phyloP scores from a whole-genome alignment of 2,888 invertebrate genomes.

The Sinopyrophorus schimmeli region DNA sequence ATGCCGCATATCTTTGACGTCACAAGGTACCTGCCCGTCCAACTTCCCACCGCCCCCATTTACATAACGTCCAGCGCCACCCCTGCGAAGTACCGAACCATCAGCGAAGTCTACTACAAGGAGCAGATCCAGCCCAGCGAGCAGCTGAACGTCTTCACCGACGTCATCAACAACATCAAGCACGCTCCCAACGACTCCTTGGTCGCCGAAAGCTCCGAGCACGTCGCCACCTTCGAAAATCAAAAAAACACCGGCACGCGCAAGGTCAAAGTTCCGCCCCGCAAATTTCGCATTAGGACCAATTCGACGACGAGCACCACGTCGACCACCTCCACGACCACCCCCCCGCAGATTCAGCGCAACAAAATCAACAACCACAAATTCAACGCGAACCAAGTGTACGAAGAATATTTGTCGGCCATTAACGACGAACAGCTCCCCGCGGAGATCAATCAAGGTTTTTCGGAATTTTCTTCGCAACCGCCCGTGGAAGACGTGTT shows the following conservation, averaged over 20 bases:
- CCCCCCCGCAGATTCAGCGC: slow-evolving; percentile 13
- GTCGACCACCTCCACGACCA: slow-evolving; percentile 31
- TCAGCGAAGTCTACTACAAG: slow-evolving; percentile 52
- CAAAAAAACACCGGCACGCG: not conserved
- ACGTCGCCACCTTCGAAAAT: slow-evolving; percentile 8
- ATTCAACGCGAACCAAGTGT: slow-evolving; percentile 17
- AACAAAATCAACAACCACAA: slow-evolving; percentile 20
- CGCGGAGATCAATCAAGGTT: too few species aligned
- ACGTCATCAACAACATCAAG: slow-evolving; percentile 58
- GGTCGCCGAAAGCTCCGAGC: slow-evolving; percentile 6
- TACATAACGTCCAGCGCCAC: slow-evolving; percentile 1
- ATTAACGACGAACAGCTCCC: too few species aligned
- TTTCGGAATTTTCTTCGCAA: too few species aligned
- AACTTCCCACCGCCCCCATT: not conserved
- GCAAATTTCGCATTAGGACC: slow-evolving; percentile 16
- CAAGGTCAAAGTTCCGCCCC: slow-evolving; percentile 16
- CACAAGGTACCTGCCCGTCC: slow-evolving; percentile 5
- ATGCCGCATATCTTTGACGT: slow-evolving; percentile 5
- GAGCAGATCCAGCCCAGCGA: slow-evolving; percentile 53
- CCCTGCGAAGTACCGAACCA: slow-evolving; percentile 25
- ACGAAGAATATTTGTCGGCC: slow-evolving; percentile 14
- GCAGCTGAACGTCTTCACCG: slow-evolving; percentile 56
- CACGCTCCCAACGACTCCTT: slow-evolving; percentile 40
- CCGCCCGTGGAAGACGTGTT: slow-evolving; percentile 15
- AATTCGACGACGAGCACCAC: slow-evolving; percentile 10